Conservation (phyloP, 2,888 invertebrate genomes). For the Catocala fraxini region DNA sequence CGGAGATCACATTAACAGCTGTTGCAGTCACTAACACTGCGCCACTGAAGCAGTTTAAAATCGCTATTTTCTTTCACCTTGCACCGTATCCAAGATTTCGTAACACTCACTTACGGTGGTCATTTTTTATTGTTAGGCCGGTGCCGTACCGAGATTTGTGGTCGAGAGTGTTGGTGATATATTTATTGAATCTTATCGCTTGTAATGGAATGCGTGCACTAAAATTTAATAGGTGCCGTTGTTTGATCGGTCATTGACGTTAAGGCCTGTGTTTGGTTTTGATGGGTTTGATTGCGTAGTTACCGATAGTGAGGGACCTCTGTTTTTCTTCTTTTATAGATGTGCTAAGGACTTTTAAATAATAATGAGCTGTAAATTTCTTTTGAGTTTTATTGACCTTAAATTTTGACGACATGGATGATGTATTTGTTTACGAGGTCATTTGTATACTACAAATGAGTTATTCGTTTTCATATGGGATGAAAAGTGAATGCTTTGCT, state of each 20-base stretch:
- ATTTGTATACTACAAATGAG: too few species aligned
- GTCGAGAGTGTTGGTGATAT: slow-evolving; percentile 74
- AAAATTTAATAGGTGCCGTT: slow-evolving; percentile 55
- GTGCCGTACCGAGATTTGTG: slow-evolving; percentile 77
- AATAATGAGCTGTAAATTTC: too few species aligned
- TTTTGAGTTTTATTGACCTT: too few species aligned
- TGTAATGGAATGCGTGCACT: slow-evolving; percentile 68
- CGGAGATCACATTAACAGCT: too few species aligned
- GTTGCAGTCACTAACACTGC: too few species aligned
- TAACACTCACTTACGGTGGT: slow-evolving; percentile 73
- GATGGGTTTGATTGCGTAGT: slow-evolving; percentile 8
- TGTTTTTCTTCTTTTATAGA: neutral
- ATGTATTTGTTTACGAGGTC: too few species aligned
- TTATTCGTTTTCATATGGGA: too few species aligned
- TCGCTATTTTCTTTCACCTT: slow-evolving; percentile 36
- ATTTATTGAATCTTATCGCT: slow-evolving; percentile 81
- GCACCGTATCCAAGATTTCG: slow-evolving; percentile 60
- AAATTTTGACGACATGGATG: too few species aligned
- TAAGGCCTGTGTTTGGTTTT: slow-evolving; percentile 21
- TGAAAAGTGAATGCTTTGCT: too few species aligned
- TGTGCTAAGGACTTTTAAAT: too few species aligned
- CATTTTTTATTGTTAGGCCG: slow-evolving; percentile 81
- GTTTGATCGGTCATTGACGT: slow-evolving; percentile 41
- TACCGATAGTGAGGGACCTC: neutral
- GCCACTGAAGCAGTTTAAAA: neutral